Percentiles rank a stretch among this genome's conserved stretches.
Conservation (phyloP, 2,888 invertebrate species). For the Coecobrya sp. region DNA sequence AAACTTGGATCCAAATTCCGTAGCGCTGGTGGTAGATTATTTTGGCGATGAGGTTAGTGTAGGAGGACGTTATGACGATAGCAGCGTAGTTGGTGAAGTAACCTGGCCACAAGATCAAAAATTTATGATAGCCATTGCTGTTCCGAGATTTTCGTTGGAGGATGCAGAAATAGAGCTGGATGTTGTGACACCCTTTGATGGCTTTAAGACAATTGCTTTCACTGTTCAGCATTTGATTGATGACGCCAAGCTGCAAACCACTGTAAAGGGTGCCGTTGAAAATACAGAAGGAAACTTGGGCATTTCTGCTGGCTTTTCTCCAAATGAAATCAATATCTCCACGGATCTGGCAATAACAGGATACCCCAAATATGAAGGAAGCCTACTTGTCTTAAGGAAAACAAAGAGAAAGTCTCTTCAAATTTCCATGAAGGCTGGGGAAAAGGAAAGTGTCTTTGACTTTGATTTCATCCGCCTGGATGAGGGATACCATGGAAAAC, state of each 20-base stretch:
- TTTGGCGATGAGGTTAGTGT: constrained; percentile 81
- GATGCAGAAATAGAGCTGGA: constrained; percentile 65
- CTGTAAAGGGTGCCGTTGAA: constrained; percentile 31
- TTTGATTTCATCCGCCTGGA: constrained; percentile 78
- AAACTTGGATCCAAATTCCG: constrained; percentile 66
- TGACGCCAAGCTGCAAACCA: constrained; percentile 35
- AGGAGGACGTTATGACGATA: constrained; percentile 79
- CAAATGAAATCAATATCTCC: constrained; percentile 59
- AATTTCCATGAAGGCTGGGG: constrained; percentile 60
- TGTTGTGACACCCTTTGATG: constrained; percentile 83
- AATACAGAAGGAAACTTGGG: constrained; percentile 13
- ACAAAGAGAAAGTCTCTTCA: constrained; percentile 76
- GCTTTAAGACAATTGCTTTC: constrained; percentile 63
- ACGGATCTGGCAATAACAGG: constrained; percentile 63
- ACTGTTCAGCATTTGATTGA: constrained; percentile 18
- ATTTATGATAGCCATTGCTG: constrained; percentile 62
- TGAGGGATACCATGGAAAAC: constrained; percentile 71
- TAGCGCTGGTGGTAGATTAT: constrained; percentile 78
- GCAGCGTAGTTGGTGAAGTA: constrained; percentile 66
- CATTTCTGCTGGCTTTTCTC: neutral
- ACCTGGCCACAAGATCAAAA: constrained; percentile 77
- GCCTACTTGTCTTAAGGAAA: constrained; percentile 46
- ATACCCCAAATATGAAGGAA: constrained; percentile 73
- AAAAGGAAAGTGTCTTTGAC: constrained; percentile 61
- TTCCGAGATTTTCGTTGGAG: constrained; percentile 58